phyloP scores from a whole-genome alignment of 2,797 vertebrate genomes.

The Lagodon rhomboides region DNA sequence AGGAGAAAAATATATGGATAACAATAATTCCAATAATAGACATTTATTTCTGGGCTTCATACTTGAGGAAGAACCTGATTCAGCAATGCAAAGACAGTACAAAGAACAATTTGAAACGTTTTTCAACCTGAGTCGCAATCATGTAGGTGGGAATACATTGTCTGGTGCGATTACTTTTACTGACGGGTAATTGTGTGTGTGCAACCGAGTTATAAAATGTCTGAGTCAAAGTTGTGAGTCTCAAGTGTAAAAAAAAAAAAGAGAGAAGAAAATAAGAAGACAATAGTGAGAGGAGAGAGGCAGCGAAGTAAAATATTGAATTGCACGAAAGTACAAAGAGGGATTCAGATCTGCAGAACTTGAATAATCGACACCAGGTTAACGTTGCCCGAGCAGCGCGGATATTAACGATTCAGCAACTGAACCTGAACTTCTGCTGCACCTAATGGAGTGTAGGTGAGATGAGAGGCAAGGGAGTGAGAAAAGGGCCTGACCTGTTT shows the following conservation, averaged over 20 bases:
- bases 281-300: conserved; percentile 13
- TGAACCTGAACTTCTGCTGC: conserved; percentile 37
- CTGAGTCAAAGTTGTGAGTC: conserved; percentile 29
- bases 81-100: background rate
- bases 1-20: background rate
- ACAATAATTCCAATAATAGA: background rate
- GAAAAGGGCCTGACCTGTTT: conserved; percentile 33
- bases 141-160: background rate
- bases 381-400: background rate
- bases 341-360: conserved; percentile 32
- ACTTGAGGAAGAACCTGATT: conserved; percentile 1
- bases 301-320: conserved; percentile 47
- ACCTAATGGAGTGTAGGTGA: conserved; percentile 33
- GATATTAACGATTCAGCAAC: conserved; percentile 26
- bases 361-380: conserved; percentile 41
- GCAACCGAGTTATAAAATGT: conserved; percentile 40
- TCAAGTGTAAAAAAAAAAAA: conserved; percentile 23
- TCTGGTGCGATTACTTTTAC: conserved; percentile 22
- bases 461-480: conserved; percentile 16
- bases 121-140: background rate
- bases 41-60: background rate
- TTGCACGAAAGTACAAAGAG: conserved; percentile 32
- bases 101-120: background rate
- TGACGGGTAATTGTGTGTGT: conserved; percentile 18
- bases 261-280: conserved; percentile 19